Conservation (phyloP, 2,797 vertebrate species). For the Chelmon rostratus region DNA sequence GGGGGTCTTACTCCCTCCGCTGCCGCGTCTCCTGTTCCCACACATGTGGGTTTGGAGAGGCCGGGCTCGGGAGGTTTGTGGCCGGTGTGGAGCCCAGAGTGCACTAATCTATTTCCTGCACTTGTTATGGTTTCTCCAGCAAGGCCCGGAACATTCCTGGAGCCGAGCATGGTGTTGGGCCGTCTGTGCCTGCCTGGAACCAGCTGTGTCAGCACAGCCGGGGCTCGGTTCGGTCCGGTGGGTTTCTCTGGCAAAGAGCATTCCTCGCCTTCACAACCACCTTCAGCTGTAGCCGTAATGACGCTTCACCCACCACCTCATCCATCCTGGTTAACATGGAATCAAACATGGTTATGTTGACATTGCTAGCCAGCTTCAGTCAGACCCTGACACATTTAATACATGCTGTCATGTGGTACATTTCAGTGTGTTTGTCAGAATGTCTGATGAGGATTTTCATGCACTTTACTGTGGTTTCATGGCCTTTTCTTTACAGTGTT, state of each 20-base stretch:
- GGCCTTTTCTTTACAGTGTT: conserved; percentile 35
- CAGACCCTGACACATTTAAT: conserved; percentile 56
- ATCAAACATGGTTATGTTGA: conserved; percentile 49
- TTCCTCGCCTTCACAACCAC: conserved; percentile 32
- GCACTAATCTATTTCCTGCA: conserved; percentile 94
- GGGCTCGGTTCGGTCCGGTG: conserved; percentile 56
- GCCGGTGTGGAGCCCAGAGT: conserved; percentile 86
- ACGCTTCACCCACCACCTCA: conserved; percentile 63
- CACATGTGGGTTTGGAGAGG: conserved; percentile 84
- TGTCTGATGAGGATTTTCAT: conserved; percentile 48
- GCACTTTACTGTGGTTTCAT: conserved; percentile 68
- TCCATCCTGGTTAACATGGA: conserved; percentile 62
- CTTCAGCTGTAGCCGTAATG: conserved; percentile 43
- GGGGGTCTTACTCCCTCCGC: conserved; percentile 47
- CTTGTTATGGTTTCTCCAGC: conserved; percentile 94
- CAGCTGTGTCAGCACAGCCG: conserved; percentile 92
- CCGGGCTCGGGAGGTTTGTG: conserved; percentile 69
- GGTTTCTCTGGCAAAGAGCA: conserved; percentile 56
- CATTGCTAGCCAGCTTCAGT: conserved; percentile 34
- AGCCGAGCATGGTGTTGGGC: conserved; percentile 69
- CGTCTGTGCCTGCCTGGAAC: conserved; percentile 74
- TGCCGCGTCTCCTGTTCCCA: conserved; percentile 70
- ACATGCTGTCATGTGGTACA: conserved; percentile 56
- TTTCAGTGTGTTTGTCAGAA: conserved; percentile 46
- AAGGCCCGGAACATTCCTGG: conserved; percentile 85